Evolutionary conservation across 2,888 invertebrate species (phyloP), one percentile per base, ranked within the genome.

Genomic region (Diplazon laetatorius): DNA sequence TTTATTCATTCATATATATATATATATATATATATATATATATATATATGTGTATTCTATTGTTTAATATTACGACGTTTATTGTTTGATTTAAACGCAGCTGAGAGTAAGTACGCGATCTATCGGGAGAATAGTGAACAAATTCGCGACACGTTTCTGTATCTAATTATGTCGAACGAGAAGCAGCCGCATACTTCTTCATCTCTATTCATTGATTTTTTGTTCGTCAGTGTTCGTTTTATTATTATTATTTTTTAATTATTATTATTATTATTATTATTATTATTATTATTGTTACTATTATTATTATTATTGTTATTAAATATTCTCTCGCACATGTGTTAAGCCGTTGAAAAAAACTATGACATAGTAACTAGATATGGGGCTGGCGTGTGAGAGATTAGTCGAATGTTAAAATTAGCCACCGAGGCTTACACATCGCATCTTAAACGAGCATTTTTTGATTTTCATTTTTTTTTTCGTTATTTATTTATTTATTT

Each of bases 71-170:
- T 82, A 83, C 84, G 82, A 84, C 82, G 83, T 86, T 87, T n/a
- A n/a, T n/a, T 87, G 87, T 87, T 87, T 87, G 87, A 87, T 87
- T 87, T 81, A 85, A 82, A 84, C 86, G 77, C 82, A 84, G 80
- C 82, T 81, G 76, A 83, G 83, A 86, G 83, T 85, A 72, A 63
- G 62, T 72, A 72, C 71, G n/a, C n/a, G 52, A 50, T 71, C 60
- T 62, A 62, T 68, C 35, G 2, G 68, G 39, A 25, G 48, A 60
- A 20, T 22, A 42, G 46, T 39, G 25, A 62, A 52, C 30, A 44
- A 42, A 39, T 39, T 44, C 39, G 25, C 22, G 30, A 5, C 14
- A 52, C 30, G 30, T 25, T 25, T n/a, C 12, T 52, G 12, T 6
- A 30, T n/a, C n/a, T 2, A 52, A 30, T 30, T 22, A 22, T 62